Evolutionary conservation across 2,113 vertebrate species (phyloP), one percentile per base, ranked within the genome.

Genomic region (Athene cunicularia): DNA sequence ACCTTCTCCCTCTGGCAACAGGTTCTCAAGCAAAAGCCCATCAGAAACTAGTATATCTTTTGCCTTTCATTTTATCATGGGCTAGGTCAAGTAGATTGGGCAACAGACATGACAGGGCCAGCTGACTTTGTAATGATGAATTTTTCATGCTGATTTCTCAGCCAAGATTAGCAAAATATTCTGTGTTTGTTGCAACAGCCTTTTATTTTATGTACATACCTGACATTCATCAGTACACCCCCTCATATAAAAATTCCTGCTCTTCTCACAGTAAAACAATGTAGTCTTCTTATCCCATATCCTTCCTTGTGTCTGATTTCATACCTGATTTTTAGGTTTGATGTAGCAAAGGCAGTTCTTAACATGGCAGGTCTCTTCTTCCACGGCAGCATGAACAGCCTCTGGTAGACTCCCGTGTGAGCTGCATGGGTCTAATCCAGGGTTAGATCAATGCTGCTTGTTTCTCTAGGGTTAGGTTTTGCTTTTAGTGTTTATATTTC

Each of bases 101-200:
- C 66, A 96, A 96, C 43, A 80, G 66, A 85, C 20, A 41, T 27
- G 55, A 88, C 77, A 96, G 53, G 76, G 18, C n/a, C 47, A 92
- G 50, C 53, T 88, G 81, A 95, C 74, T 92, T 91, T 77, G 71
- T 80, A 90, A 45, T 13, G 50, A 86, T 86, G 67, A 90, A 83
- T 96, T 92, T 90, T 93, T 90, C 82, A 74, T 66, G 45, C 88
- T 93, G 93, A 97, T 96, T 92, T 92, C 63, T 80, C 50, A 73
- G n/a, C 24, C 63, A 92, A 95, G 94, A 94, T 97, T 96, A 97
- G 75, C 63, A 67, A 94, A 97, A 88, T 88, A 97, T 86, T 92
- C 79, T 53, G 55, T 7, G 39, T 90, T 96, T 95, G 85, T 94
- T 86, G 88, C 92, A 95, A 62, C 27, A 76, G 60, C 50, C 28